These are phyloP conservation scores for Andrena chrysosceles DNA, from an alignment of 2,888 invertebrate genomes.

Conservation along the genomic window DNA sequence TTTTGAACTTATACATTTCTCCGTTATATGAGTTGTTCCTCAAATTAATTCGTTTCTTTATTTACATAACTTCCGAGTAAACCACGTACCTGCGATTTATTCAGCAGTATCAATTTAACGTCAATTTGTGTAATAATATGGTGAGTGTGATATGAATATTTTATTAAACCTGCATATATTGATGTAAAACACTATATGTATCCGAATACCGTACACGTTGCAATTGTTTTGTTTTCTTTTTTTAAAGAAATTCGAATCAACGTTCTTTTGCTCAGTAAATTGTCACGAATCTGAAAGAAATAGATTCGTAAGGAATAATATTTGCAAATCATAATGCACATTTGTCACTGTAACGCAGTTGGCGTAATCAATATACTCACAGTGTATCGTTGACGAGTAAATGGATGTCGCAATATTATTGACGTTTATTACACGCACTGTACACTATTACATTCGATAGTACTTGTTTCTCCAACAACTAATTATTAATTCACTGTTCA, in stretches of 20 bases:
- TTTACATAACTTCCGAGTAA: conserved; percentile 75
- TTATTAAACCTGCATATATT: conserved; percentile 31
- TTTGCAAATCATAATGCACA: conserved; percentile 29
- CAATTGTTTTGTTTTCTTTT: background rate
- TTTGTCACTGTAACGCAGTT: conserved; percentile 28
- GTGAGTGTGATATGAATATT: conserved; percentile 69
- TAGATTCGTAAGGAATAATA: background rate
- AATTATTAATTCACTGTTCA: conserved; percentile 23
- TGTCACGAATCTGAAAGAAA: background rate
- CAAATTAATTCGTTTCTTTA: conserved; percentile 66
- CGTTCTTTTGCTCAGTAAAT: too few relatives aligned
- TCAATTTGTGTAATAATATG: conserved; percentile 61
- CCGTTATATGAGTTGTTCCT: conserved; percentile 8
- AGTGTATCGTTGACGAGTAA: conserved; percentile 27
- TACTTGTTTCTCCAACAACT: background rate
- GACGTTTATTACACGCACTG: conserved; percentile 29
- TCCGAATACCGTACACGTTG: background rate
- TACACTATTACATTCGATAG: background rate
- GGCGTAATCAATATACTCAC: conserved; percentile 52
- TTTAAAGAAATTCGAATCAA: background rate
- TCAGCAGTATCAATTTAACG: conserved; percentile 65
- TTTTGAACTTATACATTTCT: background rate
- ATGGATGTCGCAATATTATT: conserved; percentile 43
- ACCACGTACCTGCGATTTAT: conserved; percentile 64
- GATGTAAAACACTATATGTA: conserved; percentile 18